Evolutionary conservation across 1,140 invertebrate genomes (phyloP), one percentile per base, ranked within the genome.

Genomic region (Pinna nobilis): DNA sequence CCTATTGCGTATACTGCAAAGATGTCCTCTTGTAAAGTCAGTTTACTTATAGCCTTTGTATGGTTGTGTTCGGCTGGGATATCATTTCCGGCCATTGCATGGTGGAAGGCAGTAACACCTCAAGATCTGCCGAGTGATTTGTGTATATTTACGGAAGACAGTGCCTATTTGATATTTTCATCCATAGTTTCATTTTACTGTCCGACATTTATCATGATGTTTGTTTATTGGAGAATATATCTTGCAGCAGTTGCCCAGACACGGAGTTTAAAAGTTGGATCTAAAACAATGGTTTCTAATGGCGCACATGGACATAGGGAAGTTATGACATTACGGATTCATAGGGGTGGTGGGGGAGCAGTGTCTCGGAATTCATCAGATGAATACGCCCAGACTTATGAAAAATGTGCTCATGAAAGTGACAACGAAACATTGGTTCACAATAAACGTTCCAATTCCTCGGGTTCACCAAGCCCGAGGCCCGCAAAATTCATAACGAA

Each of bases 1-100:
- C 98, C 98, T 0, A 96, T 99, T 68, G 97, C 97, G 84, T 99
- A 99, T 89, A 96, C 97, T 4, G 95, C 97, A 85, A 97, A 97
- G 88, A 92, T 98, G 71, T 98, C 97, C 1, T 79, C 70, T 4
- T 59, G 55, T 59, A 20, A 33, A 25, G 37, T 33, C 4, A 73
- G 98, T 0, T 90, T 98, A 6, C 90, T 94, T 7, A 96, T 97
- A 87, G 98, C 99, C 71, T 92, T 95, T 13, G 97, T 99, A 0
- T 99, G 98, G 98, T 86, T 96, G 1, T 91, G 97, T 5, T 97
- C 95, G 0, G 92, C 94, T 4, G 89, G 97, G 20, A 99, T 99
- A 75, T 98, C 96, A 78, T 97, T 98, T 37, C 98, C 98, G 3
- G 97, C 98, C 0, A 89, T 99, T 41, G 93, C 97, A 18, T 97